Base-by-base conservation (phyloP, 2,888 invertebrate species). In the Metellina segmentata region DNA sequence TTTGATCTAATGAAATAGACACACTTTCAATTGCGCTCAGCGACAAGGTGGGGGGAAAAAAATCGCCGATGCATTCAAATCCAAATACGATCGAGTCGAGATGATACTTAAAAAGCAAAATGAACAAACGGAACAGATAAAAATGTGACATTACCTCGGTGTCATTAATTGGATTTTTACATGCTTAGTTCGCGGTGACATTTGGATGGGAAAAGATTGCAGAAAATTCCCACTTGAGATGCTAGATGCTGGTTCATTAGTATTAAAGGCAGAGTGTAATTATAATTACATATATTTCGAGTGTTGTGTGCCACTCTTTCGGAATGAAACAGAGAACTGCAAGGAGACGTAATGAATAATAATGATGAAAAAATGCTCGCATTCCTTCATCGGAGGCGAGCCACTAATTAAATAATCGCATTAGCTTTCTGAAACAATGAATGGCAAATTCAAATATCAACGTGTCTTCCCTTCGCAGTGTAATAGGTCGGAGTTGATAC, bases 401-500 rank as follows among this genome's bases (percentile, higher is more conserved):
- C 34, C 61, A 1, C 75, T 85, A 85, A 85, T 85, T 85, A 85
- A 85, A 85, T 85, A 85, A 75, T 74, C 85, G n/a, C 75, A 85
- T 85, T 85, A 75, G n/a, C n/a, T 20, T 16, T 20, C 49, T 61
- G 53, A 75, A 85, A 85, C 85, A 85, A 75, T 75, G 61, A 75
- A 52, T 53, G 53, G 61, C 7, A 53, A 53, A 85, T 85, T 85
- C 53, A 85, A 85, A 75, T 75, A 85, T 75, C 75, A 85, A 61
- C 74, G n/a, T 0, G 9, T 19, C 13, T 19, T 16, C 34, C 20
- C 19, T 61, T 16, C 53, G 34, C 34, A 34, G 53, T 20, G 74
- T 69, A 74, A 82, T 70, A 81, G 34, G 81, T 19, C 34, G 2
- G 34, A 34, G 34, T 13, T 69, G 53, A 69, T 81, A 49, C 69